Conservation (phyloP, 1,140 invertebrate genomes). For the Cydia splendana region DNA sequence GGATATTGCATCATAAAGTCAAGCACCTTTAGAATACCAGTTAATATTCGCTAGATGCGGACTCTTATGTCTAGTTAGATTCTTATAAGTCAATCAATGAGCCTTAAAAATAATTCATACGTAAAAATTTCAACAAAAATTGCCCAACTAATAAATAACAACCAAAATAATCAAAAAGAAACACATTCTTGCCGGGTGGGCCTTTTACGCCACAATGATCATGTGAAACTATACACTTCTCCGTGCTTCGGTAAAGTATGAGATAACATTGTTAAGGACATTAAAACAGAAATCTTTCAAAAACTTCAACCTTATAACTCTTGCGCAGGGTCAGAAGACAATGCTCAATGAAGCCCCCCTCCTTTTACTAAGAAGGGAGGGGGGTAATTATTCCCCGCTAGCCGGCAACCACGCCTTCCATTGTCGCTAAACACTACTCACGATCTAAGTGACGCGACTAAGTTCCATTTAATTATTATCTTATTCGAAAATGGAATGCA, state of each 20-base stretch:
- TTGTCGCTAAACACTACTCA: conserved; percentile 29
- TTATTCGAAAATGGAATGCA: conserved; percentile 25
- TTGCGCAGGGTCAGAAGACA: conserved; percentile 31
- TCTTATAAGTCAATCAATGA: background rate
- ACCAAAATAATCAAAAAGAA: background rate
- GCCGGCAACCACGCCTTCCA: conserved; percentile 23
- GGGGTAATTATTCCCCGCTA: conserved; percentile 31
- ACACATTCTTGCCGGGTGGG: background rate
- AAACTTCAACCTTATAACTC: conserved; percentile 15
- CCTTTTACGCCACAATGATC: background rate
- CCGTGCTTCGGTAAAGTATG: background rate
- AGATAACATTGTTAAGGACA: conserved; percentile 18
- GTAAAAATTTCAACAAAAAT: background rate
- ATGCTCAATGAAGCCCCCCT: conserved; percentile 30
- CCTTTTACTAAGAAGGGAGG: background rate
- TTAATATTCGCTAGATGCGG: background rate
- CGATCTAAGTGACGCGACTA: conserved; percentile 29
- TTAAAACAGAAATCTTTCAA: conserved; percentile 19
- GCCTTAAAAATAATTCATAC: background rate
- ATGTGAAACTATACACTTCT: too few relatives aligned
- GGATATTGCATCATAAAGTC: background rate
- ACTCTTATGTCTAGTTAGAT: background rate
- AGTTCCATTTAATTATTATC: conserved; percentile 32
- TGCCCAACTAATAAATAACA: background rate
- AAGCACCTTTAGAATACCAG: background rate